Base-by-base conservation (phyloP, 2,113 vertebrate species). In the Mystacornis crossleyi region DNA sequence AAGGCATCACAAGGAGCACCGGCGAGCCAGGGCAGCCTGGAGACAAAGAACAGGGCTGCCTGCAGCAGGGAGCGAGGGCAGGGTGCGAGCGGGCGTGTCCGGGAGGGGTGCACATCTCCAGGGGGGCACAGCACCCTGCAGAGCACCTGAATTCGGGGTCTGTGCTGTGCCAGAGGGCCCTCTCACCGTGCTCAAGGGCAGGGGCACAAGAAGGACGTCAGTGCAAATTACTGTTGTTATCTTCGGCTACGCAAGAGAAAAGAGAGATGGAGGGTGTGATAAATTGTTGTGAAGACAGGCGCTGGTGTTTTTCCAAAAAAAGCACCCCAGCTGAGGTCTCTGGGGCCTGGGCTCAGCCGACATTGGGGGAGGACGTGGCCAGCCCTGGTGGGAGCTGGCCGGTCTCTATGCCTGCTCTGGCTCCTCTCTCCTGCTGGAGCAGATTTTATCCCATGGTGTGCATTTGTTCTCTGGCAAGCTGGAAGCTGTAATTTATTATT, bases 401-500 rank as follows among this genome's bases (percentile, higher is more conserved):
- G 0, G 4, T 8, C 72, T 43, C 80, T 6, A 33, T 12, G 75
- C 47, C 69, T 26, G 61, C 81, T 57, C 84, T 42, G 78, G 19
- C 20, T 14, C 57, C 42, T 1, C 29, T 82, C 79, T 67, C 60
- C 1, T 3, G 3, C 3, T 45, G 40, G 73, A 91, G 70, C 33
- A 47, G 71, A n/a, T 86, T 89, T 74, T 86, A 79, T 92, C 82
- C 81, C 6, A 0, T 26, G 61, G 40, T 45, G 43, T 70, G 23
- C 94, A 90, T 96, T 91, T 96, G 85, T 78, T 95, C 85, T 70
- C 89, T 75, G 86, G 93, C 88, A 92, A 92, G 79, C 88, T 95
- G 86, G 77, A 89, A 95, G 96, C 88, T 94, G 58, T 80, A 50
- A 96, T 97, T 96, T 95, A 96, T 97, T 97, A 95, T 96, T 96